Base-by-base conservation (phyloP, 1,140 invertebrate species). In the Prorops nasuta region DNA sequence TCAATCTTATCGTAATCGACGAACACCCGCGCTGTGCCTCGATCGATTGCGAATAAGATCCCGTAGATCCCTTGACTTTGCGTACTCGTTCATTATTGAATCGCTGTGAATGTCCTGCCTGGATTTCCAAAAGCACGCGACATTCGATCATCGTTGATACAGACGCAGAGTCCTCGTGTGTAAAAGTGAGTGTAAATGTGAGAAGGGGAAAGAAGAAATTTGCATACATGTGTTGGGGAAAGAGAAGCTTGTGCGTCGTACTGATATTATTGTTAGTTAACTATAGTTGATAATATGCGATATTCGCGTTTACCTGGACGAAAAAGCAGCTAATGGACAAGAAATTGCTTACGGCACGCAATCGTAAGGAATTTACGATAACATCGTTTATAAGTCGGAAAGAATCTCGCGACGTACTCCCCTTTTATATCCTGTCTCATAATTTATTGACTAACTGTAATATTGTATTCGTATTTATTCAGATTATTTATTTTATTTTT, bases 401-500 rank as follows among this genome's bases (percentile, higher is more conserved):
- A 12, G 24, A 37, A 24, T 45, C 24, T 40, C 32, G 36, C 52
- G 44, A 55, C 45, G 31, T 48, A 20, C n/a, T n/a, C n/a, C n/a
- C n/a, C n/a, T n/a, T n/a, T n/a, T n/a, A n/a, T n/a, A n/a, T 66
- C 49, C 44, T 57, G 60, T 31, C 51, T 57, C 63, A 66, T 72
- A 71, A 62, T 71, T 76, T 76, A 74, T 77, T 74, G 62, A 72
- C 60, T 72, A 69, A 70, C 63, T 66, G 52, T 74, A 72, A 67
- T 66, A 71, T 65, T 57, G 56, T 69, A 61, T 56, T 52, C 45
- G 58, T 75, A 73, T 76, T 74, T 74, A 77, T 75, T 75, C 72
- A 76, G 71, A 75, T 72, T 74, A 77, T 77, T 77, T 76, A 76
- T 77, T 77, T 73, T 76, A 74, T 68, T 67, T 71, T 74, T 72